These are phyloP conservation scores for Olivierus martensii DNA, from an alignment of 1,140 invertebrate genomes.

Conservation along the genomic window DNA sequence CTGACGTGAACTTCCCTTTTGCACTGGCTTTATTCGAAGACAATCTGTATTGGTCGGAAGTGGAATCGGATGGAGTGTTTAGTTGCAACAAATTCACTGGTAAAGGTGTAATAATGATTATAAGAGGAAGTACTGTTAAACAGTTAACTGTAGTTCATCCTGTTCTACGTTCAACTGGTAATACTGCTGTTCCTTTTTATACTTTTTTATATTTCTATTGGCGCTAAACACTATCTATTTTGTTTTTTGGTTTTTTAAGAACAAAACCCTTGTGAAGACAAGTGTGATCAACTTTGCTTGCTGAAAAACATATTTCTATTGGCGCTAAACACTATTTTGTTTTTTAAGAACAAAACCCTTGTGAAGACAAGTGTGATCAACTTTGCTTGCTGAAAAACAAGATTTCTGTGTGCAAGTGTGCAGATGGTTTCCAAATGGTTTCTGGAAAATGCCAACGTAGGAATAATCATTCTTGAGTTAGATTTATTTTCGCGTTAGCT, in stretches of 20 bases:
- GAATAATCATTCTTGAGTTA: background rate
- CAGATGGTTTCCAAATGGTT: background rate
- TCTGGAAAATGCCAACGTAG: background rate
- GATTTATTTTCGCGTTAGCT: too few species aligned
- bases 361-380: constrained; percentile 4
- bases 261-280: constrained; percentile 1
- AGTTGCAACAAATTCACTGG: constrained; percentile 30
- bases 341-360: constrained; percentile 9
- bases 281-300: constrained; percentile 12
- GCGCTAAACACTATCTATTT: background rate
- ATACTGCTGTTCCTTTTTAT: background rate
- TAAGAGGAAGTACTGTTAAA: constrained; percentile 1
- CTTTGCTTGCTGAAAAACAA: constrained; percentile 3
- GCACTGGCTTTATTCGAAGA: constrained; percentile 36
- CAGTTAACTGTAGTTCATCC: constrained; percentile 4
- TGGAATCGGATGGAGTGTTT: constrained; percentile 11
- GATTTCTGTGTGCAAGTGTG: constrained; percentile 6
- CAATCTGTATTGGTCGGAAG: constrained; percentile 33
- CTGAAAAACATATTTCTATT: background rate
- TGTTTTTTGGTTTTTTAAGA: constrained; percentile 1
- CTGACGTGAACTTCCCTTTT: background rate
- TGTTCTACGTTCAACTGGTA: constrained; percentile 2
- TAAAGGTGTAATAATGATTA: background rate
- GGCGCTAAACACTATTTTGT: background rate
- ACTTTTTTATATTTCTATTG: background rate